phyloP scores from a whole-genome alignment of 2,888 invertebrate species.

The Cryptophagus acutangulus region DNA sequence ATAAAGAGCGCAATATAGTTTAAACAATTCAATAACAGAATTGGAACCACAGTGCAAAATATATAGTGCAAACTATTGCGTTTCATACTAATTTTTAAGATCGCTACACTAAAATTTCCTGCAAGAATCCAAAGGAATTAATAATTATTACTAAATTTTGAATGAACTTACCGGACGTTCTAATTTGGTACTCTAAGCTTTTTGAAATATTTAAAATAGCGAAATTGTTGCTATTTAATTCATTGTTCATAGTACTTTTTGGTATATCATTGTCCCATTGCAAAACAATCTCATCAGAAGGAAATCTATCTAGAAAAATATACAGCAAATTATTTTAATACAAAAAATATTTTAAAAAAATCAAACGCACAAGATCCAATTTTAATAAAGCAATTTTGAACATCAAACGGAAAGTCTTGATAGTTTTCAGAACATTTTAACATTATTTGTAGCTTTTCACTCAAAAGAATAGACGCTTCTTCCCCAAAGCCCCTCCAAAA shows the following conservation, averaged over 20 bases:
- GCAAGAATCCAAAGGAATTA: constrained; percentile 16
- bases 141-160: constrained; percentile 8
- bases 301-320: constrained; percentile 33
- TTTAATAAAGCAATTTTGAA: constrained; percentile 33
- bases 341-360: background rate
- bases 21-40: constrained; percentile 24
- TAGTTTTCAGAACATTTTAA: constrained; percentile 29
- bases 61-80: constrained; percentile 27
- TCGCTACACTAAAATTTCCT: constrained; percentile 32
- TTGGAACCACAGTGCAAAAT: constrained; percentile 28
- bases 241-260: constrained; percentile 25
- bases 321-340: background rate
- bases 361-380: constrained; percentile 35
- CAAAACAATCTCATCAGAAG: constrained; percentile 32
- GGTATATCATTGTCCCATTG: constrained; percentile 27
- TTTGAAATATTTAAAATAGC: constrained; percentile 27
- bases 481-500: constrained; percentile 37
- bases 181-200: constrained; percentile 25
- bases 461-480: constrained; percentile 33
- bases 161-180: constrained; percentile 30
- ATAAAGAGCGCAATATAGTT: constrained; percentile 28
- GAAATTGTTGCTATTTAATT: constrained; percentile 27
- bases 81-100: constrained; percentile 26
- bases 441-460: constrained; percentile 29
- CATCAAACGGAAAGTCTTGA: constrained; percentile 34